These are phyloP conservation scores for Slavum lentiscoides DNA, from an alignment of 2,888 invertebrate genomes.

Conservation along the genomic window DNA sequence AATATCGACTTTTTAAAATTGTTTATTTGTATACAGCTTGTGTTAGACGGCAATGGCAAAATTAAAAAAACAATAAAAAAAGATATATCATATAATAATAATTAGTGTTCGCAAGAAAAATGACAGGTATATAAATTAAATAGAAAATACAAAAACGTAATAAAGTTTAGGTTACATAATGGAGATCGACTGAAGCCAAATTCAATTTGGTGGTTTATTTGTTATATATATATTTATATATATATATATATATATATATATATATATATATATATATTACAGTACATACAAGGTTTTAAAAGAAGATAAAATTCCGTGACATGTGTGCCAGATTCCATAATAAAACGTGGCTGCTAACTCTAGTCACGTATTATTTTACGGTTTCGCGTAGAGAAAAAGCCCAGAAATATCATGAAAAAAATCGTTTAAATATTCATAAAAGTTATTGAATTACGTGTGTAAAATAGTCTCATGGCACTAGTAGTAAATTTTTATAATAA, in stretches of 20 bases:
- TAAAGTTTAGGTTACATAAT: slow-evolving; percentile 30
- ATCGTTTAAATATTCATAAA: slow-evolving; percentile 42
- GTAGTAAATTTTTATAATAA: neutral
- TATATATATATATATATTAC: slow-evolving; percentile 23
- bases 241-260: slow-evolving; percentile 30
- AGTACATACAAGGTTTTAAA: slow-evolving; percentile 28
- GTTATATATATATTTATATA: slow-evolving; percentile 19
- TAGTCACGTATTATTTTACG: slow-evolving; percentile 49
- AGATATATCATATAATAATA: slow-evolving; percentile 7
- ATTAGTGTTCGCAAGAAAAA: slow-evolving; percentile 27
- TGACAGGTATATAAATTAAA: slow-evolving; percentile 15
- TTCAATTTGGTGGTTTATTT: slow-evolving; percentile 24
- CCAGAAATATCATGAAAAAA: slow-evolving; percentile 27
- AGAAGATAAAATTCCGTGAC: slow-evolving; percentile 43
- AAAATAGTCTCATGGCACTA: neutral
- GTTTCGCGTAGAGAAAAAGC: neutral
- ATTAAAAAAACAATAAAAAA: neutral
- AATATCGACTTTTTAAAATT: neutral
- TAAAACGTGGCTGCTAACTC: slow-evolving; percentile 39
- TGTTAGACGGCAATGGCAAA: slow-evolving; percentile 9
- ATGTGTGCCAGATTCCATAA: slow-evolving; percentile 48
- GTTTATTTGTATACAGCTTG: slow-evolving; percentile 40
- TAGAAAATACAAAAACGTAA: slow-evolving; percentile 23
- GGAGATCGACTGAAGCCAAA: slow-evolving; percentile 33
- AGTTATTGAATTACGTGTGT: slow-evolving; percentile 33